Conservation (phyloP, 2,113 vertebrate genomes). For the Strigops habroptila region DNA sequence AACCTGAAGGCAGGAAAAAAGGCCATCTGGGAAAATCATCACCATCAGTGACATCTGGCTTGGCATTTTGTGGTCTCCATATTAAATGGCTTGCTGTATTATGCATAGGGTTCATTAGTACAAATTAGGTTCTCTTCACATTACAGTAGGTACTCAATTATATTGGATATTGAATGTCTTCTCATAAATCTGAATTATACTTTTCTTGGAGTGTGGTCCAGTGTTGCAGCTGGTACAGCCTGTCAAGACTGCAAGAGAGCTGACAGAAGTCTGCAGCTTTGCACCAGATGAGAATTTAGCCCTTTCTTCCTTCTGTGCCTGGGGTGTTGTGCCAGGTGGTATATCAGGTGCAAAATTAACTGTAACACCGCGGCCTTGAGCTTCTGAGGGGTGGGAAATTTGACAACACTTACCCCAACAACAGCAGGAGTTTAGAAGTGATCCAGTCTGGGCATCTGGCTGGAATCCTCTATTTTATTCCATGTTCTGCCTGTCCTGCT, state of each 20-base stretch:
- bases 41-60: conserved; percentile 45
- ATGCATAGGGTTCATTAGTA: conserved; percentile 49
- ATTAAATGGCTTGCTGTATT: conserved; percentile 30
- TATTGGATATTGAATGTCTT: conserved; percentile 34
- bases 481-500: not conserved
- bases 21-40: conserved; percentile 13
- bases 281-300: not conserved
- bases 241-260: not conserved
- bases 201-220: not conserved
- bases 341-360: not conserved
- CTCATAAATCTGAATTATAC: conserved; percentile 62
- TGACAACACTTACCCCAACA: not conserved
- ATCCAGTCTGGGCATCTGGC: not conserved
- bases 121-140: conserved; percentile 42
- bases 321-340: too few relatives aligned
- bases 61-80: conserved; percentile 1
- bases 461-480: not conserved
- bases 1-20: not conserved
- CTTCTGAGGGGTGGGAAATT: not conserved
- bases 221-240: not conserved
- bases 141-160: conserved; percentile 59
- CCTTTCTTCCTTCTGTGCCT: not conserved
- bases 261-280: not conserved
- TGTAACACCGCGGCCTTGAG: not conserved
- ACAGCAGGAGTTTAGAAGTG: not conserved